phyloP scores from a whole-genome alignment of 2,113 vertebrate genomes.

The Dermatemys mawii region DNA sequence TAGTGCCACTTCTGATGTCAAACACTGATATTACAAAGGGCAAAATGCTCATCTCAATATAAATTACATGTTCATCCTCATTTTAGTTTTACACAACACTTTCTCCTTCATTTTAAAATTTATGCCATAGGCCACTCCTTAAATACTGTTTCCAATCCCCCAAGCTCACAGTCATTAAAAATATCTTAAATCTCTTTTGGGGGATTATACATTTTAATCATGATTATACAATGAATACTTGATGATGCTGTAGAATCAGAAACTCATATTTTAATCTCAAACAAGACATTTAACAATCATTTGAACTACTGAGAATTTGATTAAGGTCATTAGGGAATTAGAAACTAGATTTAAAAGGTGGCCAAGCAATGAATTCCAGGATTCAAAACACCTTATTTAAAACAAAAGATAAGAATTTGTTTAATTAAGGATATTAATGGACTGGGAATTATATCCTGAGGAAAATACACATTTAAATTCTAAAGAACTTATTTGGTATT shows the following conservation, averaged over 20 bases:
- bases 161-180: background rate
- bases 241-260: background rate
- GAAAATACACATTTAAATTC: background rate
- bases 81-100: background rate
- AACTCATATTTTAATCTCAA: background rate
- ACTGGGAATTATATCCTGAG: background rate
- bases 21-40: background rate
- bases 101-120: slow-evolving; percentile 7
- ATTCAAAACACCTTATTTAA: slow-evolving; percentile 16
- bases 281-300: slow-evolving; percentile 6
- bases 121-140: background rate
- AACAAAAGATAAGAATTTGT: background rate
- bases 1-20: background rate
- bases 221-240: background rate
- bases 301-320: slow-evolving; percentile 16
- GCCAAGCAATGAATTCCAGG: background rate
- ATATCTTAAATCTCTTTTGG: background rate
- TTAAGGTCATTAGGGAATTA: background rate
- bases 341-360: slow-evolving; percentile 11
- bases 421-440: background rate
- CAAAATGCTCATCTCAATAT: background rate
- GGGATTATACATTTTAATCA: slow-evolving; percentile 17
- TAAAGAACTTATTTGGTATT: background rate
- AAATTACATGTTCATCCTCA: background rate
- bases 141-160: background rate